These are phyloP conservation scores for Lycophotia porphyrea DNA, from an alignment of 2,888 invertebrate genomes.

Conservation along the genomic window DNA sequence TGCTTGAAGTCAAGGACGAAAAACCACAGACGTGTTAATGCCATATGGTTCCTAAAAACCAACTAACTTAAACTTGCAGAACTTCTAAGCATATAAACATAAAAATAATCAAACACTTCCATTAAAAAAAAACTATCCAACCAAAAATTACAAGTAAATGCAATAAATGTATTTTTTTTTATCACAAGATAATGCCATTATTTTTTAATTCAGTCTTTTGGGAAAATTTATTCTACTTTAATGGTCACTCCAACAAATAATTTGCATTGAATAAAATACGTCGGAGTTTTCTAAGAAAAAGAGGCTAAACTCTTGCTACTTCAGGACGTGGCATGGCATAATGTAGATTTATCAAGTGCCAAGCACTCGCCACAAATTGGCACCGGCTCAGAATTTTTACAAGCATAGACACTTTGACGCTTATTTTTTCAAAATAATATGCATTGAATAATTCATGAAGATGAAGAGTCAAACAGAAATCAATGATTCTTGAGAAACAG, in stretches of 20 bases:
- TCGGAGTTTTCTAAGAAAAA: slow-evolving; percentile 27
- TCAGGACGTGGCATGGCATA: slow-evolving; percentile 54
- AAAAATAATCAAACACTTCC: background rate
- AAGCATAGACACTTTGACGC: slow-evolving; percentile 44
- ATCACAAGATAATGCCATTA: background rate
- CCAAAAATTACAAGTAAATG: background rate
- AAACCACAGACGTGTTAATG: background rate
- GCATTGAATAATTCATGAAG: background rate
- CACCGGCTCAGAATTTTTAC: slow-evolving; percentile 58
- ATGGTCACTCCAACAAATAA: slow-evolving; percentile 14
- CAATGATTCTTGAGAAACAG: background rate
- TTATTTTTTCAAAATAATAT: slow-evolving; percentile 37
- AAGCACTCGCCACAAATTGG: slow-evolving; percentile 61
- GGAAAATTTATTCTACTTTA: background rate
- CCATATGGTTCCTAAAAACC: background rate
- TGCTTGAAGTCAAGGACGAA: background rate
- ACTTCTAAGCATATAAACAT: background rate
- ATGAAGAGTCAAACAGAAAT: background rate
- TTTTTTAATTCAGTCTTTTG: background rate
- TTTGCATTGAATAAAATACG: slow-evolving; percentile 1
- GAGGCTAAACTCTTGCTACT: slow-evolving; percentile 32
- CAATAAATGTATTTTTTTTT: background rate
- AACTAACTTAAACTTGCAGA: background rate
- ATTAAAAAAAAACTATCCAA: background rate
- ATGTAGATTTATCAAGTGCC: slow-evolving; percentile 62